Conservation (phyloP, 2,888 invertebrate species). For the Synergus laeviventris region DNA sequence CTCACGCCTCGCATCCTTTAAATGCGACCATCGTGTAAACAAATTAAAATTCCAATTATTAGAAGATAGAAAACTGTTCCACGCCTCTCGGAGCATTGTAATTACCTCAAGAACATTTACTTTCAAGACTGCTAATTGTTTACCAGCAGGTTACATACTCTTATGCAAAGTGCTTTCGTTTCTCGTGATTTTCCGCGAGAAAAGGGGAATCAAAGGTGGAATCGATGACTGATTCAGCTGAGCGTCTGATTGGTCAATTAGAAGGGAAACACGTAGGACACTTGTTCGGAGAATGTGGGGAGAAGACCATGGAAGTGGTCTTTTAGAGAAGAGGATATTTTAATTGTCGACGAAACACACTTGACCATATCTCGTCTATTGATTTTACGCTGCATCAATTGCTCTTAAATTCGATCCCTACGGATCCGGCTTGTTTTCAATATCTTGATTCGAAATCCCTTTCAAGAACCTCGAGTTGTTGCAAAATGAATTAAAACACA, state of each 20-base stretch:
- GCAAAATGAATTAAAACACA: too few relatives aligned
- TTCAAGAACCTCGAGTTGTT: conserved; percentile 6
- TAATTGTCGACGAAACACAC: conserved; percentile 68
- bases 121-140: conserved; percentile 22
- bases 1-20: conserved; percentile 51
- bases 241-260: conserved; percentile 75
- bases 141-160: not conserved
- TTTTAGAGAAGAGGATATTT: conserved; percentile 69
- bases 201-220: not conserved
- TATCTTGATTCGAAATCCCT: conserved; percentile 25
- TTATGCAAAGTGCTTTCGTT: not conserved
- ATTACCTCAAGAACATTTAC: conserved; percentile 24
- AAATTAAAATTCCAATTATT: conserved; percentile 50
- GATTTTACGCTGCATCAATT: conserved; percentile 71
- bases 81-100: conserved; percentile 31
- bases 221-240: conserved; percentile 68
- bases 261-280: conserved; percentile 73
- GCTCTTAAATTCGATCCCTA: conserved; percentile 67
- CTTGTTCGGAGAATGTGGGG: conserved; percentile 56
- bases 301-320: conserved; percentile 61
- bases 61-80: conserved; percentile 46
- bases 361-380: conserved; percentile 55
- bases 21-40: conserved; percentile 53
- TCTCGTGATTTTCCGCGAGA: not conserved
- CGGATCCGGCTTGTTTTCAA: conserved; percentile 46